Conservation (phyloP, 2,113 vertebrate species). For the Heliornis fulica region DNA sequence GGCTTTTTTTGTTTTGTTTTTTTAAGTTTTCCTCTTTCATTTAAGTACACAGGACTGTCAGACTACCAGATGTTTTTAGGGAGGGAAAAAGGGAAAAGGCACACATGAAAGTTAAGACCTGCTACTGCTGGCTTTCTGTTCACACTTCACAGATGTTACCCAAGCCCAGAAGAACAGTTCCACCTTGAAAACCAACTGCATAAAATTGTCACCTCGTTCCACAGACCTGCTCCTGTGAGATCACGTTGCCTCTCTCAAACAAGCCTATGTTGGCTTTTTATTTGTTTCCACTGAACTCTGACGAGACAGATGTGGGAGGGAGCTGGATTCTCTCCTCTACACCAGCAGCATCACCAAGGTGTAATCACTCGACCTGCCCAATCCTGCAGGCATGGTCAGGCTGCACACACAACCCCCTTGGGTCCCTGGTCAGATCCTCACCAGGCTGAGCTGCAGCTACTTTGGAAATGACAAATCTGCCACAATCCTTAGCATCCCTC, state of each 20-base stretch:
- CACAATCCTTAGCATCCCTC: not conserved
- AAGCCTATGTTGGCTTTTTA: slow-evolving; percentile 21
- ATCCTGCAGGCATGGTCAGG: not conserved
- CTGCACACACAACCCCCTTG: not conserved
- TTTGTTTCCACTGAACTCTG: not conserved
- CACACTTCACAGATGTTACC: not conserved
- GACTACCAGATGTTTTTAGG: slow-evolving; percentile 3
- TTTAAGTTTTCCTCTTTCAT: not conserved
- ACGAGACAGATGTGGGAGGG: slow-evolving; percentile 2
- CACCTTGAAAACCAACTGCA: slow-evolving; percentile 25
- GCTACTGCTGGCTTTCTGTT: slow-evolving; percentile 41
- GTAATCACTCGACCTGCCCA: not conserved
- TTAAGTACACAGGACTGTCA: not conserved
- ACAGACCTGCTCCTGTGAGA: not conserved
- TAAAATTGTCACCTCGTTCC: slow-evolving; percentile 61
- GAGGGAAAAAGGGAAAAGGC: not conserved
- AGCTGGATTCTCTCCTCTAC: slow-evolving; percentile 28
- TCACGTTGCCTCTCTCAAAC: not conserved
- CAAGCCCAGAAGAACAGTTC: slow-evolving; percentile 27
- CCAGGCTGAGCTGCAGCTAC: not conserved
- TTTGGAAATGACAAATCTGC: not conserved
- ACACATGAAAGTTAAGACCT: not conserved
- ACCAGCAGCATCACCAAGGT: slow-evolving; percentile 8
- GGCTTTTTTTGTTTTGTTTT: no score
- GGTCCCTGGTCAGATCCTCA: not conserved